These are phyloP conservation scores for Hydractinia symbiolongicarpus DNA, from an alignment of 30 jellyfish, hydroid and myxozoan species.

Conservation along the genomic window DNA sequence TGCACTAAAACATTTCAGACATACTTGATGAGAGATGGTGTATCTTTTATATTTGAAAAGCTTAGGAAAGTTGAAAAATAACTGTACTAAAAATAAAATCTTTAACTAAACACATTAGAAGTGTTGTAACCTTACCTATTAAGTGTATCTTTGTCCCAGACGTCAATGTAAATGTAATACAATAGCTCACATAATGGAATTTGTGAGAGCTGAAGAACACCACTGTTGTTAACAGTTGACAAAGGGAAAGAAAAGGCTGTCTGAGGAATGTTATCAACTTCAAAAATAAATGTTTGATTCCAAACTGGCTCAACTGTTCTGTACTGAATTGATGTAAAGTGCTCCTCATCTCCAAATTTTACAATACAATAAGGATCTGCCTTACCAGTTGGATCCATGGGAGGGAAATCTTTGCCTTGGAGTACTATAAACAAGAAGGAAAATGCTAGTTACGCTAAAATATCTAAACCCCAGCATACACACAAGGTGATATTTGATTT, in stretches of 20 bases:
- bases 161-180: conserved; percentile 60
- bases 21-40: no score
- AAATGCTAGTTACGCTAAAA: neutral
- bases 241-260: conserved; percentile 62
- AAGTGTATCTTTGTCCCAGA: conserved; percentile 88
- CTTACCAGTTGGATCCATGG: conserved; percentile 64
- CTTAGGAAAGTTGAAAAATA: no score
- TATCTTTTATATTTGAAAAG: no score
- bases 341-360: conserved; percentile 58
- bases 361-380: conserved; percentile 92
- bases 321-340: conserved; percentile 45
- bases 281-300: conserved; percentile 72
- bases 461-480: neutral
- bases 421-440: conserved; percentile 38
- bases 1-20: no score
- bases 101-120: no score
- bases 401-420: conserved; percentile 77
- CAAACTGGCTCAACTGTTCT: conserved; percentile 70
- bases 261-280: conserved; percentile 75
- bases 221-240: conserved; percentile 25
- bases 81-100: no score
- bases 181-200: conserved; percentile 74
- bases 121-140: conserved; percentile 27
- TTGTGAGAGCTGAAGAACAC: conserved; percentile 33
- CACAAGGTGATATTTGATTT: neutral